Percentiles rank a stretch among this genome's conserved stretches.
These are phyloP conservation scores for Plemyria rubiginata DNA, from an alignment of 2,888 invertebrate genomes.

Conservation along the genomic window DNA sequence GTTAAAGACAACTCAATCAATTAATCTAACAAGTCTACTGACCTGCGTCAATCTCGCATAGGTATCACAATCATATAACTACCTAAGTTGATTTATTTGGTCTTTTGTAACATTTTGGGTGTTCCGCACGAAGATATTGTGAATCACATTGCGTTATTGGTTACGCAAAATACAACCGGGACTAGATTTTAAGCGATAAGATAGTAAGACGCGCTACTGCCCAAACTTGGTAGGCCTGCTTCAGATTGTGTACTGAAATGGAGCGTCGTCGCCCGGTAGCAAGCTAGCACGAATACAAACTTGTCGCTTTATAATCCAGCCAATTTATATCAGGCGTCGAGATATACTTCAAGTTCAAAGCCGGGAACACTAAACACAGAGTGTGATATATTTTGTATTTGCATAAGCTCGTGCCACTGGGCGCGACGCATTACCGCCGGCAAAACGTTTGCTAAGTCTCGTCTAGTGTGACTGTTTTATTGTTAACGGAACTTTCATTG, in stretches of 20 bases:
- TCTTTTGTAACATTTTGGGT: conserved; percentile 17
- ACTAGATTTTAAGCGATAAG: conserved; percentile 54
- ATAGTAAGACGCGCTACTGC: conserved; percentile 47
- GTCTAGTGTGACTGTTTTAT: conserved; percentile 45
- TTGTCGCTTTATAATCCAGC: conserved; percentile 65
- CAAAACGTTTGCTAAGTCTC: neutral
- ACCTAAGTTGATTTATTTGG: neutral
- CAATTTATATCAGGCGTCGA: conserved; percentile 60
- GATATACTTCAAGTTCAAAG: conserved; percentile 26
- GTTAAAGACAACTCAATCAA: too few species aligned
- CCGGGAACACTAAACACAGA: conserved; percentile 16
- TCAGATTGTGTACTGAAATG: conserved; percentile 52
- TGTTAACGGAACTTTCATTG: conserved; percentile 61
- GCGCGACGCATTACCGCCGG: conserved; percentile 5
- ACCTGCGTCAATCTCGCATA: neutral
- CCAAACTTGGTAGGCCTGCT: conserved; percentile 50
- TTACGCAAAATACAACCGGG: conserved; percentile 44
- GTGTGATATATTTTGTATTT: conserved; percentile 20
- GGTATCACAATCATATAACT: neutral
- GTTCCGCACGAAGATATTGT: conserved; percentile 31
- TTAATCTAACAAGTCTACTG: too few species aligned
- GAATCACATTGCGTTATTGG: conserved; percentile 33
- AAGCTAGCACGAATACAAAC: conserved; percentile 53
- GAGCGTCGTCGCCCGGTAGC: conserved; percentile 50
- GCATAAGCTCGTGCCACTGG: conserved; percentile 11